Evolutionary conservation across 1,140 invertebrate genomes (phyloP), one percentile per base, ranked within the genome.

Genomic region (Hycleus cichorii): DNA sequence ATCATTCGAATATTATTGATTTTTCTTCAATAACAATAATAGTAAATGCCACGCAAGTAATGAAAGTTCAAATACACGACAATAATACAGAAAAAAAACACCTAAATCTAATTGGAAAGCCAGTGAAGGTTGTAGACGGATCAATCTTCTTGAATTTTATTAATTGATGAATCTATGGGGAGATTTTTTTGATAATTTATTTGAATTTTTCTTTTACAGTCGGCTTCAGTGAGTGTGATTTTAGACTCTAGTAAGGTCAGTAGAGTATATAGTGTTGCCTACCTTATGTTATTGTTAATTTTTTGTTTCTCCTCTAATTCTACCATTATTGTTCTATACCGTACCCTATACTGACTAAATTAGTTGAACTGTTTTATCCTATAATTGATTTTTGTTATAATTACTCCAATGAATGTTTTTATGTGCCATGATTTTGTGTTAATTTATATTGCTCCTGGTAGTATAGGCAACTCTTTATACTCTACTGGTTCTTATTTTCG

Each of bases 141-240:
- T 6, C 10, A 39, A 7, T 39, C 6, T 39, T 10, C 39, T 7
- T 39, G 39, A 39, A 39, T 39, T 7, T 7, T 7, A 39, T 7
- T 39, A 7, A 39, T 6, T 7, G 6, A 39, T 7, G 39, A 39
- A 10, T 39, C 39, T 39, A 42, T 5, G 0, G 32, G 32, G 32
- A 32, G 7, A 42, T 42, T 10, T 42, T 42, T 10, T 42, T 42
- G 40, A n/a, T 42, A 5, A 10, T 7, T 42, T 11, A 8, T 42
- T 42, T 42, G 52, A 44, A 59, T 44, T 65, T 65, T 65, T 64
- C 57, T 47, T 69, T 69, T 69, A 64, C 67, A 69, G 67, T 69
- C 67, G 10, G 54, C 67, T 43, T 69, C 67, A 61, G 67, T 69
- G 61, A 69, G 67, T 69, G 65, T 69, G 57, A 69, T 69, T 58